These are phyloP conservation scores for Sylvietta virens DNA, from an alignment of 2,113 vertebrate species.

Conservation along the genomic window DNA sequence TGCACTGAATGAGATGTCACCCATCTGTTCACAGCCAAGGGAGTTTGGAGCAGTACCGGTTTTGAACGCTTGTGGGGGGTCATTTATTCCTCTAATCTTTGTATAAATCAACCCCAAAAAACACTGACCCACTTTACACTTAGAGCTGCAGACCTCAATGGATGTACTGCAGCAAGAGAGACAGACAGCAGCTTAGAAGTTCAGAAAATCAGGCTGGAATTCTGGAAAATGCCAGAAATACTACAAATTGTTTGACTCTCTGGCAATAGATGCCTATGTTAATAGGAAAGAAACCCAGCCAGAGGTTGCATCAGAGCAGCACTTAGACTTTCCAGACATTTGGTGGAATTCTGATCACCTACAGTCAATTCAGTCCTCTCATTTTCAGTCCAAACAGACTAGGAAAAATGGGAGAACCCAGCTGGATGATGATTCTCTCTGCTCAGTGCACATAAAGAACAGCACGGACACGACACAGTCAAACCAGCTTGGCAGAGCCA, in stretches of 20 bases:
- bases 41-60: neutral
- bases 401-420: neutral
- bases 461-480: accelerated
- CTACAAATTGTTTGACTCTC: neutral
- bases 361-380: neutral
- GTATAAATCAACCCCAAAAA: neutral
- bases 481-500: neutral
- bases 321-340: neutral
- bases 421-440: neutral
- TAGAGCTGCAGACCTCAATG: neutral
- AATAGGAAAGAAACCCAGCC: neutral
- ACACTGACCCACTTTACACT: neutral
- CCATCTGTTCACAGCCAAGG: neutral
- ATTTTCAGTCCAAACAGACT: neutral
- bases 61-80: neutral
- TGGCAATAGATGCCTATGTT: neutral
- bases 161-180: neutral
- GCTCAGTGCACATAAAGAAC: neutral
- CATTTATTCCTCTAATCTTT: neutral
- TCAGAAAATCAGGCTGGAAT: neutral
- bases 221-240: constrained; percentile 5
- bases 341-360: neutral
- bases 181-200: neutral
- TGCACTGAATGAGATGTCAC: neutral
- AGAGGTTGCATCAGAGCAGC: constrained; percentile 15